Evolutionary conservation across 2,113 vertebrate genomes (phyloP).

Genomic region (Alethe diademata): DNA sequence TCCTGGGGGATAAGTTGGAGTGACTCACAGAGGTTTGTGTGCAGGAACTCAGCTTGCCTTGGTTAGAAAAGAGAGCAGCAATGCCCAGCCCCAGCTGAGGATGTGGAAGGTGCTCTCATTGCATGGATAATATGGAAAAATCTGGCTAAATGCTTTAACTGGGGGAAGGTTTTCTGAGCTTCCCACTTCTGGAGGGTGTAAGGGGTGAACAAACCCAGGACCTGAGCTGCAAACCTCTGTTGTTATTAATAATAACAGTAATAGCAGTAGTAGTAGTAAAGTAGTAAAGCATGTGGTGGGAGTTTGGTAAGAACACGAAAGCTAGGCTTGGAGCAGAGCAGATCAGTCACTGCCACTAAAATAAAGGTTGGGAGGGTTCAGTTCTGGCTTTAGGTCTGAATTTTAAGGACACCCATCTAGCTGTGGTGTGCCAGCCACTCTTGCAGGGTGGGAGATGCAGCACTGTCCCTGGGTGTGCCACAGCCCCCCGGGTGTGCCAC

Average conservation of each 20-base stretch:
- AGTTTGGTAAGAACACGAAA: background rate
- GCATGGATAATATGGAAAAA: background rate
- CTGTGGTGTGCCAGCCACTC: background rate
- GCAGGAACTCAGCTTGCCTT: background rate
- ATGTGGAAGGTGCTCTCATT: background rate
- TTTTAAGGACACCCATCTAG: background rate
- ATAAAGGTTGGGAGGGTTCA: fast-evolving
- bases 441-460: background rate
- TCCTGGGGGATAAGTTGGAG: background rate
- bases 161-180: background rate
- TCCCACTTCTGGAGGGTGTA: background rate
- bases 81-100: background rate
- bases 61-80: background rate
- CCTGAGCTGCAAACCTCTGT: background rate
- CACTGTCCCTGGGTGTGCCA: fast-evolving
- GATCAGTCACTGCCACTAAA: background rate
- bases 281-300: background rate
- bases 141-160: background rate
- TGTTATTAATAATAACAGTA: no score
- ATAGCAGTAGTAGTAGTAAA: fast-evolving
- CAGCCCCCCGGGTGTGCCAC: fast-evolving
- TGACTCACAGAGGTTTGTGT: background rate
- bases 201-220: background rate
- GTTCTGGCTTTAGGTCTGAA: background rate
- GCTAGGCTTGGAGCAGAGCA: no score